These are phyloP conservation scores for Odocoileus hemionus DNA, from an alignment of 2,113 vertebrate genomes.

Conservation along the genomic window DNA sequence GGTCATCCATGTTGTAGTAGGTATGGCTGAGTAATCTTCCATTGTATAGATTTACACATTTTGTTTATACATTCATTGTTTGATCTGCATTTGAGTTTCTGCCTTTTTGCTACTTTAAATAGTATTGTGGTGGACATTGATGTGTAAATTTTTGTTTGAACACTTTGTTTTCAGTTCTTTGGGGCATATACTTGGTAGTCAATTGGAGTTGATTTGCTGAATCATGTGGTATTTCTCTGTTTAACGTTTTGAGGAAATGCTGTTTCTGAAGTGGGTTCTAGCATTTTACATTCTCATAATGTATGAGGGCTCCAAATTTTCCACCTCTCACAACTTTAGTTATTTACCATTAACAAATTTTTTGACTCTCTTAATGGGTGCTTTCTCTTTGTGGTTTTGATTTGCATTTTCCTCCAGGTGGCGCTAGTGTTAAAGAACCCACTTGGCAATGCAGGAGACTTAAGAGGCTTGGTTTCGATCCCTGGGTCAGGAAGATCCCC, in stretches of 20 bases:
- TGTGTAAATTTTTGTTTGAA: not conserved
- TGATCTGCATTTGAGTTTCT: not conserved
- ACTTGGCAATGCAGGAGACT: not conserved
- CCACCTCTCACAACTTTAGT: not conserved
- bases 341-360: not conserved
- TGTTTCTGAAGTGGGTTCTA: not conserved
- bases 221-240: not conserved
- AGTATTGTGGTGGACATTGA: not conserved
- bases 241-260: not conserved
- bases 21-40: not conserved
- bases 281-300: not conserved
- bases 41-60: not conserved
- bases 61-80: not conserved
- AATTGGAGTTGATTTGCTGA: not conserved
- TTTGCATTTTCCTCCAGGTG: not conserved
- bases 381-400: conserved; percentile 1
- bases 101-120: not conserved
- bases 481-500: not conserved
- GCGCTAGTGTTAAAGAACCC: not conserved
- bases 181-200: not conserved
- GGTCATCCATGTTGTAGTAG: not conserved
- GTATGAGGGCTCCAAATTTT: not conserved
- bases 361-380: not conserved
- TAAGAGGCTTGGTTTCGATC: not conserved
- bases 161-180: not conserved